Base-by-base conservation (phyloP, 1,140 invertebrate species). In the Drosophila gunungcola region DNA sequence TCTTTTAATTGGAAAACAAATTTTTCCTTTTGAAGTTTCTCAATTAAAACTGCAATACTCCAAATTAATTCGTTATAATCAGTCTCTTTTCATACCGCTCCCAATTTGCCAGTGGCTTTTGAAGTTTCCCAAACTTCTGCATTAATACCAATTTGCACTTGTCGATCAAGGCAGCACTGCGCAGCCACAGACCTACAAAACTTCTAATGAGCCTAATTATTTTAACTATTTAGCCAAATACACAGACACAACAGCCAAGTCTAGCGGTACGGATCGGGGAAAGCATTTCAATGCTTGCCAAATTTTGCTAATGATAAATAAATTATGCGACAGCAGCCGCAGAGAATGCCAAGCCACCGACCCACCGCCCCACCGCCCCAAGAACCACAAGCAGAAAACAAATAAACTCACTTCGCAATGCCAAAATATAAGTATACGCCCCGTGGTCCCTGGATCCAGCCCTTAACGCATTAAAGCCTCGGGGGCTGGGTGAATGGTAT, bases 271-370 rank as follows among this genome's bases (percentile, higher is more conserved):
- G 4, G 11, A 38, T 38, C 9, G 29, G 13, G 36, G 25, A 53
- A 39, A 70, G 51, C 62, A 85, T 85, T 80, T 73, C 75, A 42
- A 49, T 67, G 57, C 65, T 70, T 76, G 75, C 79, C 84, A 82
- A 86, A 86, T 86, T 86, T 67, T 86, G 84, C 83, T 89, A 86
- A 86, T 88, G 83, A 86, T 89, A 86, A 86, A 86, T 89, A 86
- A 86, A 86, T 86, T 83, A 86, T 86, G 75, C 80, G 75, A 78
- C 85, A 74, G 83, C 83, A 76, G 62, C 79, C 73, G 63, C 79
- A 81, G 48, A 79, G 78, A 88, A 82, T 69, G 73, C 64, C 58
- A 70, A 42, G 56, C 27, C 12, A 10, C 4, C 38, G 9, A 61
- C 10, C 39, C 41, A 32, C 53, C 32, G 11, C 13, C 10, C 39